Percentiles rank a stretch among this genome's conserved stretches.
These are phyloP conservation scores for Nothoprocta pentlandii DNA, from an alignment of 2,113 vertebrate species.

Conservation along the genomic window DNA sequence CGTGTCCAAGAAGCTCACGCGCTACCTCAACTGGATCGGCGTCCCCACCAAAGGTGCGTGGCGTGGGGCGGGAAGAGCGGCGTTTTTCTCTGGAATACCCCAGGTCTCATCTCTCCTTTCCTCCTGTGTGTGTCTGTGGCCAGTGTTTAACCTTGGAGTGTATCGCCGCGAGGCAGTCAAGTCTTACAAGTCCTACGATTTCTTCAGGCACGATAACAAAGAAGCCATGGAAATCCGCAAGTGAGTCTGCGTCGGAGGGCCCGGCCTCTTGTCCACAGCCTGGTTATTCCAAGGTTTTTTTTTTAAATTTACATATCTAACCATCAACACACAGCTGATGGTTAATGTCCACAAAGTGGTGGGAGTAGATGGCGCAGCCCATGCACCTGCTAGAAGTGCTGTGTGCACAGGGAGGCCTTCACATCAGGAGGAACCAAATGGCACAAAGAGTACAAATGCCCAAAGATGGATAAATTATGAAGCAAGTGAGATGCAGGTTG, in stretches of 20 bases:
- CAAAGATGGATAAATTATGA: rapidly evolving
- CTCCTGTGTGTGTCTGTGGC: background rate
- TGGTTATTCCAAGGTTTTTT: background rate
- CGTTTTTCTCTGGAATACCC: rapidly evolving
- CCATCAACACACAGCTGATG: background rate
- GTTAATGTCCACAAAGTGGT: rapidly evolving
- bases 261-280: rapidly evolving
- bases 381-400: background rate
- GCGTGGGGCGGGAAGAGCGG: rapidly evolving
- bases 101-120: background rate
- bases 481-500: background rate
- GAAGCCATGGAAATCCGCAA: slow-evolving; percentile 98
- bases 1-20: slow-evolving; percentile 96
- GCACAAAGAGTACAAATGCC: background rate
- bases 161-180: slow-evolving; percentile 94
- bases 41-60: slow-evolving; percentile 94
- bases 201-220: slow-evolving; percentile 96
- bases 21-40: slow-evolving; percentile 98
- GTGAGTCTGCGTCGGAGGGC: slow-evolving; percentile 71
- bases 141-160: slow-evolving; percentile 97
- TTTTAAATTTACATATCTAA: no score
- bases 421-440: background rate
- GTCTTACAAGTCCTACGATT: slow-evolving; percentile 96
- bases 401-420: background rate
- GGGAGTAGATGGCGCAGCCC: background rate